A percentile compares a stretch with the other conserved stretches of the same genome.
Evolutionary conservation across 2,797 vertebrate genomes (phyloP).

Genomic region (Manis crassicaudata): DNA sequence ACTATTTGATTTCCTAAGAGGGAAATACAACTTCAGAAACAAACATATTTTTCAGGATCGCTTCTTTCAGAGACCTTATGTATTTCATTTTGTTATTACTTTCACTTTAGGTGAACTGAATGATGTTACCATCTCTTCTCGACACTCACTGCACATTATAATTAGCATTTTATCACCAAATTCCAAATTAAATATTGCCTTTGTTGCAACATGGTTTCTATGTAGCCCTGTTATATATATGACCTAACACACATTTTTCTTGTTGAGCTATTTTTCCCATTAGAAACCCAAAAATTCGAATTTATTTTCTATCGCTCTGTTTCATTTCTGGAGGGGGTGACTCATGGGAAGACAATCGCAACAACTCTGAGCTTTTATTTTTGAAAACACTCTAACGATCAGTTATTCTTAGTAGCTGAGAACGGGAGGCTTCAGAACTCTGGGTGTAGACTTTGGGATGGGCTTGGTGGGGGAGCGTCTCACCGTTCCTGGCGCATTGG

Average conservation of each 20-base stretch:
- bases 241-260: neutral
- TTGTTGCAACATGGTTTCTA: slow-evolving; percentile 13
- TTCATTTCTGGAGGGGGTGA: neutral
- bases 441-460: fast-evolving
- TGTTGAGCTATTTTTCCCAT: neutral
- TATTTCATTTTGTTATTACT: slow-evolving; percentile 62
- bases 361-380: neutral
- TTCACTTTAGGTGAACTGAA: slow-evolving; percentile 58
- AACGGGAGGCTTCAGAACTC: fast-evolving
- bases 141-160: neutral
- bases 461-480: fast-evolving
- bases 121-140: slow-evolving; percentile 27
- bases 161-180: slow-evolving; percentile 61
- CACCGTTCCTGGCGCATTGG: fast-evolving
- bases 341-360: neutral
- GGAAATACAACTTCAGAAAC: slow-evolving; percentile 49
- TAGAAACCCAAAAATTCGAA: neutral
- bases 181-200: slow-evolving; percentile 53
- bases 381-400: neutral
- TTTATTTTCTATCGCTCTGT: neutral
- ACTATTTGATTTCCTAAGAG: slow-evolving; percentile 62
- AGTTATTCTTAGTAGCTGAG: neutral
- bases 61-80: slow-evolving; percentile 54
- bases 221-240: neutral
- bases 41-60: slow-evolving; percentile 52